Conservation (phyloP, 2,797 vertebrate species). For the Allobates femoralis region DNA sequence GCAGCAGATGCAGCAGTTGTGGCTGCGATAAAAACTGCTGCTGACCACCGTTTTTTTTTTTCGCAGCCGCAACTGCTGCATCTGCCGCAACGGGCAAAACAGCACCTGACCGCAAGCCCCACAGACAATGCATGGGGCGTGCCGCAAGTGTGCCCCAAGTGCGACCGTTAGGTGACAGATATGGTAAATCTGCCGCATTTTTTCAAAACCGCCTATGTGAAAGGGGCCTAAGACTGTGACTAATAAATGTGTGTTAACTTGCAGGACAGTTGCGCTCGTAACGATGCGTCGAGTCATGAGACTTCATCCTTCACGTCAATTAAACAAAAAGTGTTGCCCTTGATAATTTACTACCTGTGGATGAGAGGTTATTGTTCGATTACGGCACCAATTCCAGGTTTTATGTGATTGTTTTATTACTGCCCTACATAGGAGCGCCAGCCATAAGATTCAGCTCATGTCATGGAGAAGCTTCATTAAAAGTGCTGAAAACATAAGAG, state of each 20-base stretch:
- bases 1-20: too few species aligned
- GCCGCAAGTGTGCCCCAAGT: too few species aligned
- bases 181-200: too few species aligned
- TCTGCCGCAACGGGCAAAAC: too few species aligned
- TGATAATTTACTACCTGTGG: not conserved
- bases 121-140: too few species aligned
- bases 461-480: not conserved
- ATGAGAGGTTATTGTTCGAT: not conserved
- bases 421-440: not conserved
- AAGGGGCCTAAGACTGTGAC: too few species aligned
- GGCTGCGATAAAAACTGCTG: too few species aligned
- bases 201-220: too few species aligned
- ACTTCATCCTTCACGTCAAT: not conserved
- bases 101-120: too few species aligned
- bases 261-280: not conserved
- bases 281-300: not conserved
- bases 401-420: not conserved
- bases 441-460: not conserved
- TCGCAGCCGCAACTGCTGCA: too few species aligned
- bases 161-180: too few species aligned
- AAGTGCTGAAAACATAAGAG: not conserved
- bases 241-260: not conserved
- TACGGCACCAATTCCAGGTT: conserved; percentile 4
- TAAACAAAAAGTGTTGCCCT: not conserved
- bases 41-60: too few species aligned